phyloP scores from a whole-genome alignment of 53 echinoderm and acorn worm genomes.

The Temnopleurus reevesii region DNA sequence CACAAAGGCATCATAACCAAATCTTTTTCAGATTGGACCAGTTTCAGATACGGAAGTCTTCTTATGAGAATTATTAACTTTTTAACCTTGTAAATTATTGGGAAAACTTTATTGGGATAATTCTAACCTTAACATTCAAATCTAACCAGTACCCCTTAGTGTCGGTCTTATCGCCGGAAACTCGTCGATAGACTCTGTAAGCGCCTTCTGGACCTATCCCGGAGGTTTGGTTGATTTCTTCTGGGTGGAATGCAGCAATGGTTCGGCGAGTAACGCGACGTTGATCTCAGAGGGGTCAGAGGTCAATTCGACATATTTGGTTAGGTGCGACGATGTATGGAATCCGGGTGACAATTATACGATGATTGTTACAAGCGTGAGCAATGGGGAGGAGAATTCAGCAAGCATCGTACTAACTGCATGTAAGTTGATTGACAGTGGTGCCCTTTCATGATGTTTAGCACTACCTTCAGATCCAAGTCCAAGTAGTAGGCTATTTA shows the following conservation, averaged over 20 bases:
- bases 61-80: no score
- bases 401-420: slow-evolving; percentile 29
- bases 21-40: no score
- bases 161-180: not conserved
- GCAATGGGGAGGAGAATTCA: not conserved
- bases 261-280: not conserved
- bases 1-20: no score
- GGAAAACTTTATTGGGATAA: no score
- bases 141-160: slow-evolving; percentile 19
- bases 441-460: no score
- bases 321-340: not conserved
- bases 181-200: not conserved
- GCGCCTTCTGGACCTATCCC: not conserved
- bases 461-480: no score
- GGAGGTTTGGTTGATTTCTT: not conserved
- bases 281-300: not conserved
- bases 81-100: no score
- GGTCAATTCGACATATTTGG: not conserved
- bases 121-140: no score
- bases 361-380: slow-evolving; percentile 13
- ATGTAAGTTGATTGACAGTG: not conserved
- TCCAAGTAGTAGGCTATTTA: no score
- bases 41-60: no score
- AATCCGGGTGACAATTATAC: slow-evolving; percentile 12
- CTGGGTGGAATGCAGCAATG: slow-evolving; percentile 4